Base-by-base conservation (phyloP, 2,888 invertebrate genomes). In the Cerastis leucographa region DNA sequence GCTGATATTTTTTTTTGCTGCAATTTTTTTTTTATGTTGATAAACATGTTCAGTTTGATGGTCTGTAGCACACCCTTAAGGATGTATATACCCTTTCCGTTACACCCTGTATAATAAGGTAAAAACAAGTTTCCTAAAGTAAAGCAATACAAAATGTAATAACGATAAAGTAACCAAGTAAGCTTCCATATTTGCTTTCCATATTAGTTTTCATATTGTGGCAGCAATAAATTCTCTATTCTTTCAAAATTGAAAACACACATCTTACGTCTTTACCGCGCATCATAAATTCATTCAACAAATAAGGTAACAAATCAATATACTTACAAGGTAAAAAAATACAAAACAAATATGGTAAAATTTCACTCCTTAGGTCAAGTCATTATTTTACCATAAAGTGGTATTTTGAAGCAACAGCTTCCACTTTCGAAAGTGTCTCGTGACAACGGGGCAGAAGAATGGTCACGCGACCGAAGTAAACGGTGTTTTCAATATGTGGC, bases 391-490 rank as follows among this genome's bases (percentile, higher is more conserved):
- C 76, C 81, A 81, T 79, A 87, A 79, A 87, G 80, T 89, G 81
- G 85, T 89, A 88, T 90, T 88, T 87, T 85, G 70, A 87, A 85
- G 82, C 74, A 80, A 81, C 78, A 80, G 81, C 85, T 85, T 83
- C 85, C 83, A 87, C 87, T 89, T 90, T 88, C 84, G 76, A 89
- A 91, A 88, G 78, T 83, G 77, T 76, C 80, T 83, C 78, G 81
- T 81, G 82, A 88, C 87, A 88, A 83, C 88, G 87, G 86, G 78
- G 83, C 83, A 85, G 77, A 78, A 81, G 82, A 83, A 88, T 84
- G 88, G 91, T 90, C 90, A 92, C 90, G 91, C 89, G 72, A 90
- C 70, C 81, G 42, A 79, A 83, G 81, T 89, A 85, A 67, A 85
- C 68, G 81, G 71, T 73, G 51, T 72, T 83, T 83, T 80, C 81